These are phyloP conservation scores for Drosophila antonietae DNA, from an alignment of 2,888 invertebrate genomes.

Conservation along the genomic window DNA sequence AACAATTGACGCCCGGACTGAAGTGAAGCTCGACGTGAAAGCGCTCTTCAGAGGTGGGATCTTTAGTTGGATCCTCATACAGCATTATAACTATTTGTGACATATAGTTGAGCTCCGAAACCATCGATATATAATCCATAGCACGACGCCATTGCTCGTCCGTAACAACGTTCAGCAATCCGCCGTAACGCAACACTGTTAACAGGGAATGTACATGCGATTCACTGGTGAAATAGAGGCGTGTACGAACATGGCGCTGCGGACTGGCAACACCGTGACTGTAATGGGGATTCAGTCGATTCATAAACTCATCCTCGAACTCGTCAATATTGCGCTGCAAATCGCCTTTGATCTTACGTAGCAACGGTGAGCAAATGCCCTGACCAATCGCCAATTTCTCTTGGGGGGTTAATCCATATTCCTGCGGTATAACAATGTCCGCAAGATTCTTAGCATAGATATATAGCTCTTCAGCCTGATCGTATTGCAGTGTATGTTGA, in stretches of 20 bases:
- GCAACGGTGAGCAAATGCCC: slow-evolving; percentile 97
- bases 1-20: slow-evolving; percentile 98
- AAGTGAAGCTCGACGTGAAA: slow-evolving; percentile 99
- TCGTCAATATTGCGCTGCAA: slow-evolving; percentile 97
- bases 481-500: slow-evolving; percentile 96
- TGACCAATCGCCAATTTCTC: slow-evolving; percentile 98
- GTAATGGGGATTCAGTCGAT: slow-evolving; percentile 98
- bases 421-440: slow-evolving; percentile 99
- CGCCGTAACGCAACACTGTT: slow-evolving; percentile 97
- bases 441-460: slow-evolving; percentile 98
- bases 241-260: slow-evolving; percentile 97
- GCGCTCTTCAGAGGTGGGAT: slow-evolving; percentile 94
- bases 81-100: slow-evolving; percentile 99
- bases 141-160: slow-evolving; percentile 99
- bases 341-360: slow-evolving; percentile 98
- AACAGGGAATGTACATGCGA: slow-evolving; percentile 99
- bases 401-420: slow-evolving; percentile 97
- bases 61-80: slow-evolving; percentile 99
- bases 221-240: slow-evolving; percentile 99
- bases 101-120: slow-evolving; percentile 99
- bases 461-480: slow-evolving; percentile 95
- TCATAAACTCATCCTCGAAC: slow-evolving; percentile 96
- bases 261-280: slow-evolving; percentile 99
- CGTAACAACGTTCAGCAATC: slow-evolving; percentile 92
- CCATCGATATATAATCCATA: slow-evolving; percentile 99